A percentile compares a stretch with the other conserved stretches of the same genome.
Evolutionary conservation across 2,888 invertebrate genomes (phyloP).

Genomic region (Doris montereyensis): DNA sequence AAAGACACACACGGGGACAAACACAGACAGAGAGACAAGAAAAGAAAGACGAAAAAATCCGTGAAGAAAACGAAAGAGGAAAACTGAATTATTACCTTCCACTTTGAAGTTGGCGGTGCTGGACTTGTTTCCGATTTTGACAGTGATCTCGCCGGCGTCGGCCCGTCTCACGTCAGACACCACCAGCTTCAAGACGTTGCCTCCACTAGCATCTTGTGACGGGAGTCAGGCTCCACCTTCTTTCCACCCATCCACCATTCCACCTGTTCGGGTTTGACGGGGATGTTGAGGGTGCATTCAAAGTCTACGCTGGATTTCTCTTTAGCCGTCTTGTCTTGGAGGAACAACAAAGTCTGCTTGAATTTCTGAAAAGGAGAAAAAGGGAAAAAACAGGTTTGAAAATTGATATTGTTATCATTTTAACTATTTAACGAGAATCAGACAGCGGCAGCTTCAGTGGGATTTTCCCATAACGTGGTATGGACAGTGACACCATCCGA

Average conservation of each 20-base stretch:
- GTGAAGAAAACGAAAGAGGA: neutral
- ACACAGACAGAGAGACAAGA: too few relatives aligned
- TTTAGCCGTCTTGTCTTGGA: conserved; percentile 48
- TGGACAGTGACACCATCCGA: too few relatives aligned
- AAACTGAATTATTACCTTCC: conserved; percentile 25
- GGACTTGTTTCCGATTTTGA: conserved; percentile 48
- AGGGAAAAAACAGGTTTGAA: too few relatives aligned
- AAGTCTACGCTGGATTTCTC: conserved; percentile 79
- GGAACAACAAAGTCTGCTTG: conserved; percentile 48
- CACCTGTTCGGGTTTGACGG: conserved; percentile 91
- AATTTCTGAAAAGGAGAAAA: conserved; percentile 42
- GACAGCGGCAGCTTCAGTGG: too few relatives aligned
- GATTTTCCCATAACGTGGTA: too few relatives aligned
- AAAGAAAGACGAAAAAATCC: too few relatives aligned
- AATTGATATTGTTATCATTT: too few relatives aligned
- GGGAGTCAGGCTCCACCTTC: conserved; percentile 86
- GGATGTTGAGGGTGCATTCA: conserved; percentile 94
- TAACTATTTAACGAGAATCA: too few relatives aligned
- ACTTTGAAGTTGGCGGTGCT: conserved; percentile 45
- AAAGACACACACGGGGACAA: too few relatives aligned
- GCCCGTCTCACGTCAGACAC: conserved; percentile 46
- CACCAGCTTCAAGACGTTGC: conserved; percentile 49
- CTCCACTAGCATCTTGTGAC: conserved; percentile 77
- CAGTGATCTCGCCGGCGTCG: conserved; percentile 52
- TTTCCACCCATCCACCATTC: conserved; percentile 88